Percentiles rank a stretch among this genome's conserved stretches.
These are phyloP conservation scores for Macrophya alboannulata DNA, from an alignment of 2,888 invertebrate genomes.

Conservation along the genomic window DNA sequence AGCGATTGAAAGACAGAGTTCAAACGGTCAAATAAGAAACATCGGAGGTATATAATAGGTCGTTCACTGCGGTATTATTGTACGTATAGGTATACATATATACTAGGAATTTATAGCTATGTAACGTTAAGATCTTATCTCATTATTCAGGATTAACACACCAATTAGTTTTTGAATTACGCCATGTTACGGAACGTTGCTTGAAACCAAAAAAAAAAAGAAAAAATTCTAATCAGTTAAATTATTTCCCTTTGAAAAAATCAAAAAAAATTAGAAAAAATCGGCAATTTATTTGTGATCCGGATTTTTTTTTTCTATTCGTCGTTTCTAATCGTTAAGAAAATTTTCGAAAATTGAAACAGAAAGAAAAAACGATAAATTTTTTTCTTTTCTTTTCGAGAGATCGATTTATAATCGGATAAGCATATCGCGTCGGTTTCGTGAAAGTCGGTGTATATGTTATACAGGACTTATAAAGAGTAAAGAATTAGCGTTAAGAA, in stretches of 20 bases:
- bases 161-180: neutral
- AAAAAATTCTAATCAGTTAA: too few species aligned
- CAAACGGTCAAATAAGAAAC: conserved; percentile 23
- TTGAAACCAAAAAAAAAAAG: neutral
- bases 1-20: conserved; percentile 14
- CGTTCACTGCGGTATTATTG: neutral
- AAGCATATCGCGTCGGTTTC: neutral
- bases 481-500: conserved; percentile 1
- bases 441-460: neutral
- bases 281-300: too few species aligned
- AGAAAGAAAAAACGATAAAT: too few species aligned
- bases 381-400: neutral
- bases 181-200: neutral
- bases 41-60: neutral
- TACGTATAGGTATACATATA: neutral
- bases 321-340: too few species aligned
- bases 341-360: too few species aligned
- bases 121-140: neutral
- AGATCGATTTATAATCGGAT: neutral
- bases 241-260: too few species aligned
- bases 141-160: neutral
- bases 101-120: neutral
- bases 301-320: too few species aligned
- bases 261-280: too few species aligned
- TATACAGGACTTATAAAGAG: neutral